A percentile compares a stretch with the other conserved stretches of the same genome.
phyloP scores from a whole-genome alignment of 2,888 invertebrate species.

The Romanomermis culicivorax region DNA sequence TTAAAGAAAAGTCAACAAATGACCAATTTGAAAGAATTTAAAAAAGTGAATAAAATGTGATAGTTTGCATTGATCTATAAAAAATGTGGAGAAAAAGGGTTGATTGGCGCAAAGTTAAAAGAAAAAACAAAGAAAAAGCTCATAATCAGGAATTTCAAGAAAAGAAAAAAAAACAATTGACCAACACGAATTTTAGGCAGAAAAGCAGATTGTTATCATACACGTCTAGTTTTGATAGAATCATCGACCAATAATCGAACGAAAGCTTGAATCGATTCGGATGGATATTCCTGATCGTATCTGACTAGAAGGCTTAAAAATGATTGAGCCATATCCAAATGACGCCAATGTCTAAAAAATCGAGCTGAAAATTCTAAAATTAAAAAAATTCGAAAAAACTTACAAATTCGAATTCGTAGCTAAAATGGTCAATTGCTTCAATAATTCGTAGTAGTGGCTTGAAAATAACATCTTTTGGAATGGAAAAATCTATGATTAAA shows the following conservation, averaged over 20 bases:
- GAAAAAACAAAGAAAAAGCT: too few relatives aligned
- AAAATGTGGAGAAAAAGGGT: too few relatives aligned
- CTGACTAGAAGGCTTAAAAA: conserved; percentile 51
- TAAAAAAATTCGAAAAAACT: neutral
- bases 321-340: conserved; percentile 49
- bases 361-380: neutral
- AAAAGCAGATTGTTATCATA: conserved; percentile 18
- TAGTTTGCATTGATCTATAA: too few relatives aligned
- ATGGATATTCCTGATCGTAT: conserved; percentile 44
- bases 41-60: too few relatives aligned
- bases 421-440: conserved; percentile 7
- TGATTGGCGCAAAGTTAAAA: too few relatives aligned
- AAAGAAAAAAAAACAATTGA: too few relatives aligned
- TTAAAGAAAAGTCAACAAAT: too few relatives aligned
- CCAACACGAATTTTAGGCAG: too few relatives aligned
- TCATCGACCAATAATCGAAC: conserved; percentile 48
- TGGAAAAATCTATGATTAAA: too few relatives aligned
- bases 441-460: conserved; percentile 10
- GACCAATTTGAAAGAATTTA: too few relatives aligned
- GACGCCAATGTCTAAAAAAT: conserved; percentile 51
- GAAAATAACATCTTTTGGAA: conserved; percentile 4
- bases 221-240: conserved; percentile 52
- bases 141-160: too few relatives aligned
- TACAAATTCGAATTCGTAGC: conserved; percentile 5
- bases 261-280: conserved; percentile 43